Conservation (phyloP, 2,888 invertebrate species). For the Tanaodytes sp. region DNA sequence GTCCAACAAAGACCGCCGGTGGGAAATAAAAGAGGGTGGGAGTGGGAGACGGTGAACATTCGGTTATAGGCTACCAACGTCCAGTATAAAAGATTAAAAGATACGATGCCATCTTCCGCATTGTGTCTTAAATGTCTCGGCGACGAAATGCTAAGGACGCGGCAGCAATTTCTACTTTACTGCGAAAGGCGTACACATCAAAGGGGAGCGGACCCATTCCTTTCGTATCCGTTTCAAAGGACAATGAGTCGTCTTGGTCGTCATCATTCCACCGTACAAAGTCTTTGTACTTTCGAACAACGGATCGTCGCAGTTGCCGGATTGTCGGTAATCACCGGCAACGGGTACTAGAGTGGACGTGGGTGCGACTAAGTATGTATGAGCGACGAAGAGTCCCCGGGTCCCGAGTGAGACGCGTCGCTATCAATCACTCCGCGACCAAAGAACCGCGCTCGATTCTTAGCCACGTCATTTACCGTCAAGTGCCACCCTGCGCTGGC, state of each 20-base stretch:
- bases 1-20: too few relatives aligned
- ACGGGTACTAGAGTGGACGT: conserved; percentile 50
- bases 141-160: conserved; percentile 55
- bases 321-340: conserved; percentile 65
- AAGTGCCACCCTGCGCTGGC: conserved; percentile 59
- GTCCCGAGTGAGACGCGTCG: conserved; percentile 55
- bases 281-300: conserved; percentile 60
- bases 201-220: conserved; percentile 50
- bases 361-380: conserved; percentile 49
- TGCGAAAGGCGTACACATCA: conserved; percentile 52
- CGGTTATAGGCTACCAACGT: conserved; percentile 29
- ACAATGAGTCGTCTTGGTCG: conserved; percentile 58
- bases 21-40: conserved; percentile 17
- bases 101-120: conserved; percentile 58
- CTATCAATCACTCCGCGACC: conserved; percentile 66
- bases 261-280: conserved; percentile 44
- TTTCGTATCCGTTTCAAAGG: conserved; percentile 59
- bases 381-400: conserved; percentile 35
- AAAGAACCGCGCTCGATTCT: conserved; percentile 62
- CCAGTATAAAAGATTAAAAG: conserved; percentile 56
- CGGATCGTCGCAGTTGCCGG: conserved; percentile 62
- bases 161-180: conserved; percentile 51
- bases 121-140: conserved; percentile 55
- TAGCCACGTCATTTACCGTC: conserved; percentile 60
- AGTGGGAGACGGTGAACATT: conserved; percentile 7